These are phyloP conservation scores for Stercorarius parasiticus DNA, from an alignment of 2,113 vertebrate genomes.

Conservation along the genomic window DNA sequence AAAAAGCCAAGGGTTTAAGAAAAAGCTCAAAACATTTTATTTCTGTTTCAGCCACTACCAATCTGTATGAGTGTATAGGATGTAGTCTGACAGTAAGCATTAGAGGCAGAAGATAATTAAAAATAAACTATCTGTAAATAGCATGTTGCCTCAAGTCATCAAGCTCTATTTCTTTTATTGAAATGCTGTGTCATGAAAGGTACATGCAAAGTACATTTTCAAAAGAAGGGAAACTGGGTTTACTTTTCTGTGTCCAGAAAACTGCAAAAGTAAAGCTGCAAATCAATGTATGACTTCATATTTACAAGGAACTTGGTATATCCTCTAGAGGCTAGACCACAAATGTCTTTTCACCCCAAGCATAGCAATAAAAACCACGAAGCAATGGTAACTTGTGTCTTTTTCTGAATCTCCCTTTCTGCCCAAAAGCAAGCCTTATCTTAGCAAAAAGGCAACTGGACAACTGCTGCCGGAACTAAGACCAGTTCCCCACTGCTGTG, in stretches of 20 bases:
- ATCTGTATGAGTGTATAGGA: background rate
- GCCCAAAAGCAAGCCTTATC: background rate
- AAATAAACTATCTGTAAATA: constrained; percentile 35
- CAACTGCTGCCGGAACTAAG: background rate
- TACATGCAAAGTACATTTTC: constrained; percentile 15
- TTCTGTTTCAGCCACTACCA: background rate
- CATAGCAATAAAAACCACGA: background rate
- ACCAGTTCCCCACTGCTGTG: background rate
- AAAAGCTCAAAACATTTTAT: background rate
- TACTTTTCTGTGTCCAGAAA: background rate
- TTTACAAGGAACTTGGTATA: background rate
- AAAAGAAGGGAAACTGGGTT: background rate
- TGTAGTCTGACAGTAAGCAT: background rate
- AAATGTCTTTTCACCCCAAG: background rate
- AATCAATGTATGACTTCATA: background rate
- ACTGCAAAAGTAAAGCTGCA: background rate
- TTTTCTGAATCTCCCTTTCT: background rate
- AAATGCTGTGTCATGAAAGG: constrained; percentile 23
- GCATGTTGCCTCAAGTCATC: background rate
- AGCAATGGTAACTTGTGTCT: background rate
- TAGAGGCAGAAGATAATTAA: constrained; percentile 32
- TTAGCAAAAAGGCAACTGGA: background rate
- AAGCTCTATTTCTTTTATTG: constrained; percentile 5
- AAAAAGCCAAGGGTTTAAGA: background rate
- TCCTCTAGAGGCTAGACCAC: background rate